Evolutionary conservation across 2,113 vertebrate genomes (phyloP), one percentile per base, ranked within the genome.

Genomic region (Corythornis cristatus): DNA sequence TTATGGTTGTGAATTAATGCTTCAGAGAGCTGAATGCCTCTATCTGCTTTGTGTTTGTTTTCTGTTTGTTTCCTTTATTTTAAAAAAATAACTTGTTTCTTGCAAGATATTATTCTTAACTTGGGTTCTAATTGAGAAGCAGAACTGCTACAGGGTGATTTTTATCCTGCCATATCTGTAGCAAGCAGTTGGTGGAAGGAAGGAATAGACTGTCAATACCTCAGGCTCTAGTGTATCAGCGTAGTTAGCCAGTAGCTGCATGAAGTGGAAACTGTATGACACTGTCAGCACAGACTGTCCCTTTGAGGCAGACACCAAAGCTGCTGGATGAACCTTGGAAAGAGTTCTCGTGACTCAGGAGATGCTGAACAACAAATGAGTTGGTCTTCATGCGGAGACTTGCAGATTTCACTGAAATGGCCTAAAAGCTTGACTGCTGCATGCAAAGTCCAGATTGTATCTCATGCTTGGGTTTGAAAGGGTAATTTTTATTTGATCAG

Each of bases 1-100:
- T 0, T 13, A 4, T 0, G 0, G 4, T 35, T 85, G 12, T 67
- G 48, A 40, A 1, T 29, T 60, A 25, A n/a, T 21, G 5, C 14
- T 35, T 57, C 9, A 54, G 33, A 82, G 56, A n/a, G 5, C 13
- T 53, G 50, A 71, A 48, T 66, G 15, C 14, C 67, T 37, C 21
- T 86, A 0, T 29, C n/a, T 42, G 4, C 46, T 68, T 68, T 33
- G 15, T 40, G 9, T 6, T 35, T 16, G 3, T 20, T 66, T 62
- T 46, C 61, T 31, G 7, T 37, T 72, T 78, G 18, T 37, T 81
- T 37, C 51, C 11, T 8, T 13, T 43, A 64, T 61, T 15, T 67
- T 15, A 64, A 79, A 86, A 86, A 80, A 85, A 60, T 3, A 1
- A 5, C 4, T 13, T 4, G 9, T 48, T 67, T 58, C 11, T 43